A percentile compares a stretch with the other conserved stretches of the same genome.
These are phyloP conservation scores for Acronicta aceris DNA, from an alignment of 2,888 invertebrate genomes.

Conservation along the genomic window DNA sequence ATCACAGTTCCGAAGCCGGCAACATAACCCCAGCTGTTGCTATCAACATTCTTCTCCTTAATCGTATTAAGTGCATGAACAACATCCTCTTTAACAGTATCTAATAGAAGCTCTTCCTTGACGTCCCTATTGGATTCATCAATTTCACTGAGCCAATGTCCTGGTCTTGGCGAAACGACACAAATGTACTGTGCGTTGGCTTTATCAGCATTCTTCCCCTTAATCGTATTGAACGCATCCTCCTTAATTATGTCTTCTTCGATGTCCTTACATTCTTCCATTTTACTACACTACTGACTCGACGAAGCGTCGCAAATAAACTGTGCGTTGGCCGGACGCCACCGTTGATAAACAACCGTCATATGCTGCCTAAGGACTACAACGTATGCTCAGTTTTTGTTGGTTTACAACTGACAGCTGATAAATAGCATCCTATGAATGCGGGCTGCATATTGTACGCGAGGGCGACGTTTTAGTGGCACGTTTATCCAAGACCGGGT, in stretches of 20 bases:
- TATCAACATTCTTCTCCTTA: constrained; percentile 48
- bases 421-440: constrained; percentile 4
- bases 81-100: constrained; percentile 13
- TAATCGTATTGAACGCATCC: constrained; percentile 21
- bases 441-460: background rate
- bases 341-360: constrained; percentile 49
- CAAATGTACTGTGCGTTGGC: constrained; percentile 37
- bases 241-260: constrained; percentile 27
- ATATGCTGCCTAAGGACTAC: constrained; percentile 27
- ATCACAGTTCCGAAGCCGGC: constrained; percentile 90
- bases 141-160: constrained; percentile 54
- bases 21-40: constrained; percentile 90
- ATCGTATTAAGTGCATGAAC: constrained; percentile 6
- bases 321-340: constrained; percentile 42
- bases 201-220: constrained; percentile 46
- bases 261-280: constrained; percentile 35
- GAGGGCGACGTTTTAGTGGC: background rate
- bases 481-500: background rate
- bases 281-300: constrained; percentile 53
- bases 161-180: constrained; percentile 17
- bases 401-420: constrained; percentile 6
- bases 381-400: constrained; percentile 28
- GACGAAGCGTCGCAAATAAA: constrained; percentile 27
- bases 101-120: constrained; percentile 27
- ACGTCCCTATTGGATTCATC: constrained; percentile 31